Evolutionary conservation across 2,888 invertebrate genomes (phyloP).

Genomic region (Aporophyla nigra): DNA sequence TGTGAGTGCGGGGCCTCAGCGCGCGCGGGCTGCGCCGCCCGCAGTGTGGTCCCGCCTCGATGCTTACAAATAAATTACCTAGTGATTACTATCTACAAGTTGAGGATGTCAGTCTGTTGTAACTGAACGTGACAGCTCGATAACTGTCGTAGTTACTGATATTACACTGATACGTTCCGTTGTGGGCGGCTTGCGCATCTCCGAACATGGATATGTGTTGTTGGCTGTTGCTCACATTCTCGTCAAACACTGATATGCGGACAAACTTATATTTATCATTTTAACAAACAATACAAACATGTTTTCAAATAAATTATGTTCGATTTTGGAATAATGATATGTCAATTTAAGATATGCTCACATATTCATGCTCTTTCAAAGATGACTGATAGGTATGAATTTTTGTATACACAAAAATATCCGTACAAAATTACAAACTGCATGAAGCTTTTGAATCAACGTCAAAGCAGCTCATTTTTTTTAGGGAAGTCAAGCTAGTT

Average conservation of each 20-base stretch:
- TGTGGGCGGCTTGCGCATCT: not conserved
- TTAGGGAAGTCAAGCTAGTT: not conserved
- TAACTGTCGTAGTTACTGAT: constrained; percentile 20
- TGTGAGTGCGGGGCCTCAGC: constrained; percentile 59
- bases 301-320: not conserved
- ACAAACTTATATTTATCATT: not conserved
- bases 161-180: constrained; percentile 50
- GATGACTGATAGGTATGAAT: not conserved
- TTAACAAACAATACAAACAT: not conserved
- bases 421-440: not conserved
- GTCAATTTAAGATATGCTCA: constrained; percentile 20
- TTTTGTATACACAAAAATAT: not conserved
- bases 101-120: constrained; percentile 79
- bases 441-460: not conserved
- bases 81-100: constrained; percentile 79
- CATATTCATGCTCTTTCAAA: not conserved
- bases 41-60: constrained; percentile 17
- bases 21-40: not conserved
- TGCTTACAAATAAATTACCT: constrained; percentile 80
- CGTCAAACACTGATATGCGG: constrained; percentile 37
- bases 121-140: constrained; percentile 60
- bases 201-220: constrained; percentile 2
- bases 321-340: constrained; percentile 5
- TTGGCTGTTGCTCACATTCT: constrained; percentile 23
- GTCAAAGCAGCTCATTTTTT: not conserved